A percentile compares a stretch with the other conserved stretches of the same genome.
phyloP scores from a whole-genome alignment of 2,113 vertebrate species.

The Cyprinodon tularosa region DNA sequence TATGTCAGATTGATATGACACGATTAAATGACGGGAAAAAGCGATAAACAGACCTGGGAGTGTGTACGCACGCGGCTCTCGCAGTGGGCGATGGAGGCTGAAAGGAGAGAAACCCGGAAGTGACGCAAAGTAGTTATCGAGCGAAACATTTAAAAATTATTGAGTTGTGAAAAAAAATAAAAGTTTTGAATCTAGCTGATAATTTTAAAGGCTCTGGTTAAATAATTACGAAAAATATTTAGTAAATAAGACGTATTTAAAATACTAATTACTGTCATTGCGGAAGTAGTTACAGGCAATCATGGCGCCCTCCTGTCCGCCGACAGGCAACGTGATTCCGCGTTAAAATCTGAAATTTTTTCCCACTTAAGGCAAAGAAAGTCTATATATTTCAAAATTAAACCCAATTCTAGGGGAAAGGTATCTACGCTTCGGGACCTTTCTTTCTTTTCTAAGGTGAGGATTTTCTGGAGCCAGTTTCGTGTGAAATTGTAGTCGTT shows the following conservation, averaged over 20 bases:
- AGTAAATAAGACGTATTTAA: not conserved
- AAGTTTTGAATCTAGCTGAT: not conserved
- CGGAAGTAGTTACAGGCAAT: slow-evolving; percentile 45
- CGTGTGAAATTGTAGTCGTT: not conserved
- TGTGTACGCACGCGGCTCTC: slow-evolving; percentile 71
- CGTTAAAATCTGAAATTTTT: slow-evolving; percentile 49
- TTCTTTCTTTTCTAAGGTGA: slow-evolving; percentile 37
- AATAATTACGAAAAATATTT: not conserved
- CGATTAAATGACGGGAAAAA: not conserved
- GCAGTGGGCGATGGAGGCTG: slow-evolving; percentile 39
- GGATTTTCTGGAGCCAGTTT: not conserved
- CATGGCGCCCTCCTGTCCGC: slow-evolving; percentile 63
- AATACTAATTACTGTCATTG: not conserved
- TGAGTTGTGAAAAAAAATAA: not conserved
- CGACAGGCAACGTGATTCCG: slow-evolving; percentile 66
- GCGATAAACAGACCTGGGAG: slow-evolving; percentile 64
- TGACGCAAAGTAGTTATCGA: slow-evolving; percentile 21
- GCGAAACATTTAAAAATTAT: not conserved
- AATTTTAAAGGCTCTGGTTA: not conserved
- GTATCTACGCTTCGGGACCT: not conserved
- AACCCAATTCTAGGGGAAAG: rapidly evolving
- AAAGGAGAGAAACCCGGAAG: slow-evolving; percentile 59
- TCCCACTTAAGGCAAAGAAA: not conserved
- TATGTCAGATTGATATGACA: not conserved
- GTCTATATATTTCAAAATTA: not conserved